Percentiles rank a stretch among this genome's conserved stretches.
phyloP scores from a whole-genome alignment of 2,888 invertebrate species.

The Eudemis profundana region DNA sequence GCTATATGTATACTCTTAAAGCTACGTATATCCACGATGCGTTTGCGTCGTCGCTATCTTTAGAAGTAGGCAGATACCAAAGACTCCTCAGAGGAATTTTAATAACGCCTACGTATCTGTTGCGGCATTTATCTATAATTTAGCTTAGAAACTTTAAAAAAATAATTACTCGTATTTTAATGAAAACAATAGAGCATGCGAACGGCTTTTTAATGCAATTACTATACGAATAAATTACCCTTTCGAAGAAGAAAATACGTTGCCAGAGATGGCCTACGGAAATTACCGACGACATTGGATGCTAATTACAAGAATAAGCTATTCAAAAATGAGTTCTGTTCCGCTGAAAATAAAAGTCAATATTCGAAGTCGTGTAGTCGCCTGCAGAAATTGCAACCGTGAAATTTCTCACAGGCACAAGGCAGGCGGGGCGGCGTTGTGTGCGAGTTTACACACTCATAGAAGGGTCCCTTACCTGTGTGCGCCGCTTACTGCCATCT shows the following conservation, averaged over 20 bases:
- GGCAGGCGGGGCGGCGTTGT: constrained; percentile 51
- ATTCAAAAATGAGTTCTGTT: constrained; percentile 19
- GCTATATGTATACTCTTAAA: constrained; percentile 5
- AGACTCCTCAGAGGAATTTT: constrained; percentile 24
- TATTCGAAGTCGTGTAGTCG: constrained; percentile 16
- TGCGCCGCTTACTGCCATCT: constrained; percentile 71
- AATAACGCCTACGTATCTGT: constrained; percentile 12
- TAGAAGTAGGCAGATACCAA: constrained; percentile 11
- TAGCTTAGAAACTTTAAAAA: constrained; percentile 9
- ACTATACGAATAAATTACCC: constrained; percentile 17
- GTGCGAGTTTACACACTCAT: constrained; percentile 57
- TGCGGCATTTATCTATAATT: not conserved
- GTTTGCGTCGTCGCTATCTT: constrained; percentile 22
- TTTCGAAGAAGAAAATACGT: constrained; percentile 20
- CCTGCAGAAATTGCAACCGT: constrained; percentile 43
- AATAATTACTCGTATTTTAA: constrained; percentile 7
- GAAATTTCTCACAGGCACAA: constrained; percentile 35
- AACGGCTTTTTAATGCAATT: constrained; percentile 24
- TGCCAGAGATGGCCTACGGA: constrained; percentile 24
- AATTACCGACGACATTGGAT: constrained; percentile 34
- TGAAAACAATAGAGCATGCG: constrained; percentile 18
- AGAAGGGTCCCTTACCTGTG: constrained; percentile 57
- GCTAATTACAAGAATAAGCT: constrained; percentile 46
- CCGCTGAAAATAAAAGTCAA: constrained; percentile 1
- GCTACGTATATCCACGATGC: not conserved